Percentiles rank a stretch among this genome's conserved stretches.
Evolutionary conservation across 2,888 invertebrate genomes (phyloP).

Genomic region (Sphaerophoria rueppellii): DNA sequence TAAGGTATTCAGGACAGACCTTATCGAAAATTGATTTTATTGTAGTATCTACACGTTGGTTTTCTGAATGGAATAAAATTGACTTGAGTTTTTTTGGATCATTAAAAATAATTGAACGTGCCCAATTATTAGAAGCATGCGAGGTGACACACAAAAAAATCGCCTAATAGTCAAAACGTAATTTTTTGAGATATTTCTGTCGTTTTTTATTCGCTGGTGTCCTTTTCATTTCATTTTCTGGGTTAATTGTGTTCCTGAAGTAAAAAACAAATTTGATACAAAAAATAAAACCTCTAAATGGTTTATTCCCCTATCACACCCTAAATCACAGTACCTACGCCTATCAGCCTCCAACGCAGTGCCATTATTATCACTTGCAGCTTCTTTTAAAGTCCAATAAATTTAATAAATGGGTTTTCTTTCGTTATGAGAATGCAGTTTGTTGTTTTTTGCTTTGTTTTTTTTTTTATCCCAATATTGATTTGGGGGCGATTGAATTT

Average conservation of each 20-base stretch:
- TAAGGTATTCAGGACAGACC: constrained; percentile 45
- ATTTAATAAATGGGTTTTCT: constrained; percentile 60
- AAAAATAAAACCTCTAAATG: constrained; percentile 47
- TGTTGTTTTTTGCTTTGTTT: background rate
- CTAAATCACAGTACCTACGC: background rate
- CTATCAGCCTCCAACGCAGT: constrained; percentile 1
- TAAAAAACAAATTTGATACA: background rate
- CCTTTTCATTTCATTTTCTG: no score
- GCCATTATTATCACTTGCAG: constrained; percentile 65
- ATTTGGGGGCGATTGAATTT: constrained; percentile 15
- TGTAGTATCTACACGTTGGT: constrained; percentile 10
- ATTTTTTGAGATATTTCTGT: no score
- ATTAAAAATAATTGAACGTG: constrained; percentile 69
- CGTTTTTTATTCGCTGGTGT: no score
- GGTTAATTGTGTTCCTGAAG: no score
- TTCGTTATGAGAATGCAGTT: constrained; percentile 59
- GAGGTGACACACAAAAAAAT: constrained; percentile 1
- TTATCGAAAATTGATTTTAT: constrained; percentile 50
- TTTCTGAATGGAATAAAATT: background rate
- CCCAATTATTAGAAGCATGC: constrained; percentile 25
- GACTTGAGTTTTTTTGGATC: constrained; percentile 37
- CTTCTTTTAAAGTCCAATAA: constrained; percentile 62
- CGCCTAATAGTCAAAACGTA: no score
- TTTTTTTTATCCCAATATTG: constrained; percentile 35
- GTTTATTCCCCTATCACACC: background rate